Evolutionary conservation across 1,140 invertebrate species (phyloP), one percentile per base, ranked within the genome.

Genomic region (Bombus confusus): DNA sequence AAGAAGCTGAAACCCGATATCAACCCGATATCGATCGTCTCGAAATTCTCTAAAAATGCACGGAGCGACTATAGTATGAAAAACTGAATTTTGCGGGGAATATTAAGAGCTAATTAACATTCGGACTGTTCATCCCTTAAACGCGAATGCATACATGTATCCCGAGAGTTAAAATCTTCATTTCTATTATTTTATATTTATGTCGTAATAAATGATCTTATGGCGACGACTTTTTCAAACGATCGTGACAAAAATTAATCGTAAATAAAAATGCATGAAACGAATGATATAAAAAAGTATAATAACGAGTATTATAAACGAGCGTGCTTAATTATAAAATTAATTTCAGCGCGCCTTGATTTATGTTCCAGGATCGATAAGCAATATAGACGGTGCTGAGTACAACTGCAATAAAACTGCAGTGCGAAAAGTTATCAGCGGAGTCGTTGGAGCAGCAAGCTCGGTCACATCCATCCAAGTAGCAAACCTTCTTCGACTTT

Each of bases 401-500:
- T 98, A 98, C 93, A 97, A 97, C 88, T 99, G 98, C 96, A 98
- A 98, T 85, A 97, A 97, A 87, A 98, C 97, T 2, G 96, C 97
- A 84, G 96, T 98, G 74, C 95, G 97, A 62, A 98, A 98, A 94
- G 97, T 99, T 28, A 99, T 99, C 89, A 98, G 98, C 6, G 99
- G 98, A 0, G 98, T 99, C 10, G 97, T 99, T n/a, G 98, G 98
- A 6, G 99, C 98, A 9, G 98, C 98, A 1, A 99, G 98, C 71
- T 98, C 98, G 90, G 98, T 99, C 64, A 99, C 98, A 25, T 99
- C 98, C 9, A 99, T 99, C 87, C 98, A 99, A 96, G 98, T 99
- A 37, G 98, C 98, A 62, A 99, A 99, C 96, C 96, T 99, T 73
- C 95, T 99, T 66, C 96, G 98, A 68, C 97, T 99, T 12, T 99